Conservation (phyloP, 2,888 invertebrate genomes). For the Caenorhabditis angaria region DNA sequence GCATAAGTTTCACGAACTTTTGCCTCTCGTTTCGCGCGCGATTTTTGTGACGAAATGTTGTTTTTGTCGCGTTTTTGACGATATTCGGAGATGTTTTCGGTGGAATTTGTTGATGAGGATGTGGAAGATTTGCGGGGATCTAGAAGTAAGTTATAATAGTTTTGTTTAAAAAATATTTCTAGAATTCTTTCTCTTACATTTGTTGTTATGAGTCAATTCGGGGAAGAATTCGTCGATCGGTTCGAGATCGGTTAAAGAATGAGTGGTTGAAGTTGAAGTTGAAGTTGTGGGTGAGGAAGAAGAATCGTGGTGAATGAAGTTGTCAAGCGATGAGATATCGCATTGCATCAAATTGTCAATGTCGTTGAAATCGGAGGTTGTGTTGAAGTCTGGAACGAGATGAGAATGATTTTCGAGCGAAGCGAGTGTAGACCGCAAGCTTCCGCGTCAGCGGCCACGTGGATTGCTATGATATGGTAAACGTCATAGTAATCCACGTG, state of each 20-base stretch:
- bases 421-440: too few relatives aligned
- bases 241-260: slow-evolving; percentile 22
- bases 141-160: slow-evolving; percentile 6
- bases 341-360: slow-evolving; percentile 44
- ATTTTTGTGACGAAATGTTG: slow-evolving; percentile 45
- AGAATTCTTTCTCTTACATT: slow-evolving; percentile 21
- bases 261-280: slow-evolving; percentile 9
- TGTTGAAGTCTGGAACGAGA: slow-evolving; percentile 8
- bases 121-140: slow-evolving; percentile 25
- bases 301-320: slow-evolving; percentile 31
- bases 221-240: slow-evolving; percentile 52
- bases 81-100: slow-evolving; percentile 37
- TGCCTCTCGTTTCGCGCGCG: slow-evolving; percentile 46
- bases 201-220: slow-evolving; percentile 28
- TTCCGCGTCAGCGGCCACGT: too few relatives aligned
- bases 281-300: not conserved
- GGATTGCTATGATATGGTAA: too few relatives aligned
- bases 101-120: slow-evolving; percentile 7
- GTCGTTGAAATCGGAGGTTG: slow-evolving; percentile 25
- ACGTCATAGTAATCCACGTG: too few relatives aligned
- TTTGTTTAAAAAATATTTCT: not conserved
- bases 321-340: slow-evolving; percentile 51
- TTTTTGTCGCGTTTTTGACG: slow-evolving; percentile 51
- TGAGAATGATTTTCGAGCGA: not conserved
- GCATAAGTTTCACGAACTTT: slow-evolving; percentile 37